Conservation (phyloP, 2,888 invertebrate genomes). For the Sinohyriopsis cumingii region DNA sequence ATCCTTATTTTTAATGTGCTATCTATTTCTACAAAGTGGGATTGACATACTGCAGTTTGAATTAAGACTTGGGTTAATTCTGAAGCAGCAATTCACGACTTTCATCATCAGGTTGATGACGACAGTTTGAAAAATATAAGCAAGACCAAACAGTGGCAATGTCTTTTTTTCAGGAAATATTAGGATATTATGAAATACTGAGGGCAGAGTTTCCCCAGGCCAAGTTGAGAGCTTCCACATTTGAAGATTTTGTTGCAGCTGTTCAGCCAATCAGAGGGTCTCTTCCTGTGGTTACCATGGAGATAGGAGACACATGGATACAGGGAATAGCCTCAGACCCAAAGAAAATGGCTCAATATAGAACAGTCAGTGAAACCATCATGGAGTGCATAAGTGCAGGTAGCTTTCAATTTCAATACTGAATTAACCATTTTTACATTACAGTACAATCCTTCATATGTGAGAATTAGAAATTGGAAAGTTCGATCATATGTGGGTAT, state of each 20-base stretch:
- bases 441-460: neutral
- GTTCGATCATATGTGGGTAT: too few relatives aligned
- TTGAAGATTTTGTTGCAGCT: conserved; percentile 57
- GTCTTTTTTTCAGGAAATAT: conserved; percentile 52
- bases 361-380: conserved; percentile 41
- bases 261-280: conserved; percentile 40
- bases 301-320: conserved; percentile 69
- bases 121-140: too few relatives aligned
- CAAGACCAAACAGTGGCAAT: too few relatives aligned
- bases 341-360: conserved; percentile 56
- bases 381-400: conserved; percentile 41
- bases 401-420: conserved; percentile 8
- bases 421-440: neutral
- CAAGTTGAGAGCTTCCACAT: conserved; percentile 53
- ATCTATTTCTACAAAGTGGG: neutral
- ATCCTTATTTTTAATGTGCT: too few relatives aligned
- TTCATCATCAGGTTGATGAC: too few relatives aligned
- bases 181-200: conserved; percentile 59
- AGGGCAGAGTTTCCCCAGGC: conserved; percentile 61
- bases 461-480: neutral
- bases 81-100: too few relatives aligned
- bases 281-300: conserved; percentile 49
- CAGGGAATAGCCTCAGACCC: conserved; percentile 66
- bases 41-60: neutral
- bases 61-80: neutral